Conservation (phyloP, 2,888 invertebrate species). For the Chelonus formosanus region DNA sequence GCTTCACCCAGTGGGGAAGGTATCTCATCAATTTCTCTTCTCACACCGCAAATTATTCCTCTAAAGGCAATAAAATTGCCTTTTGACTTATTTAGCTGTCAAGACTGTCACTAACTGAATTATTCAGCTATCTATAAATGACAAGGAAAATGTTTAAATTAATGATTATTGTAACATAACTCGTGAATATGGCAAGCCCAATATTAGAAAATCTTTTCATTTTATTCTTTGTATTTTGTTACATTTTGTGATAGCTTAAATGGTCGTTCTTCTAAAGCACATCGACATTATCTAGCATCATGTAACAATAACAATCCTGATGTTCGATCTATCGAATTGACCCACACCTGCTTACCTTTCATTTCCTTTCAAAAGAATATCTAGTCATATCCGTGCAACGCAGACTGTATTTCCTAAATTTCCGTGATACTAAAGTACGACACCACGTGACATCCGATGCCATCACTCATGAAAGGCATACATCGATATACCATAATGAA, state of each 20-base stretch:
- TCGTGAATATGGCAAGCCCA: too few species aligned
- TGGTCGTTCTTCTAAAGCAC: too few species aligned
- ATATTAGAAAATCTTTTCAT: too few species aligned
- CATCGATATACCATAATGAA: background rate
- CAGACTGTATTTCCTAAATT: conserved; percentile 21
- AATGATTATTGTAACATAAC: too few species aligned
- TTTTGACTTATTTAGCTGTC: conserved; percentile 14
- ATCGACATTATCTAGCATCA: too few species aligned
- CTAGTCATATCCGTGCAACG: background rate
- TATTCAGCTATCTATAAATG: background rate
- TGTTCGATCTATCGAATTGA: background rate
- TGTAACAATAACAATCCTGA: background rate
- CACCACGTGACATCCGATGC: conserved; percentile 7
- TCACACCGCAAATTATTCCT: conserved; percentile 17
- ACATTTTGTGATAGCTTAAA: too few species aligned
- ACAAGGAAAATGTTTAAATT: background rate
- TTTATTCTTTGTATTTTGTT: too few species aligned
- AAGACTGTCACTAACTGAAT: conserved; percentile 19
- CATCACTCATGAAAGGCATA: conserved; percentile 4
- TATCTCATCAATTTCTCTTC: conserved; percentile 8
- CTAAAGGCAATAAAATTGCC: conserved; percentile 14
- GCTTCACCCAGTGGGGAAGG: background rate
- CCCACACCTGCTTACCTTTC: conserved; percentile 2
- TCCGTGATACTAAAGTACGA: conserved; percentile 14
- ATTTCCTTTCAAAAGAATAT: background rate